A percentile compares a stretch with the other conserved stretches of the same genome.
These are phyloP conservation scores for Spinus olivaceus DNA, from an alignment of 2,797 vertebrate genomes.

Conservation along the genomic window DNA sequence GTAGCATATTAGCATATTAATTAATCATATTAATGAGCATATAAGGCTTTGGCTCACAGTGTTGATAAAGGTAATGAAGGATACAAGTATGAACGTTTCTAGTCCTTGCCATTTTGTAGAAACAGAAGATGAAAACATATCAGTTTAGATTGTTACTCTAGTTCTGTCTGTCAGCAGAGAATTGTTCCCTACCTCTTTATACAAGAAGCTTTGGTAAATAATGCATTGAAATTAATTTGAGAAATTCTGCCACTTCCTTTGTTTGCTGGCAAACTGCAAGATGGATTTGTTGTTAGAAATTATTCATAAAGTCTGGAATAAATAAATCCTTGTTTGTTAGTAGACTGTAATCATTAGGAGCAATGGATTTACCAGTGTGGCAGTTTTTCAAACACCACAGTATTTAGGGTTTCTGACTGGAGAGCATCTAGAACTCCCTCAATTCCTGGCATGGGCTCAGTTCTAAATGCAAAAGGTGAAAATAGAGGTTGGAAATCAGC, in stretches of 20 bases:
- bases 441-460: not conserved
- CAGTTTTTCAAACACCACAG: not conserved
- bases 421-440: not conserved
- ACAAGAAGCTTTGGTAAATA: not conserved
- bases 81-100: not conserved
- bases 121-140: not conserved
- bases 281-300: not conserved
- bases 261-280: not conserved
- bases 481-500: not conserved
- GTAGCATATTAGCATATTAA: too few relatives aligned
- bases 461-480: not conserved
- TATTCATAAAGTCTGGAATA: not conserved
- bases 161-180: not conserved
- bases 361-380: fast-evolving
- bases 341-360: not conserved
- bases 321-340: not conserved
- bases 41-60: not conserved
- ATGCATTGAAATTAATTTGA: not conserved
- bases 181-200: not conserved
- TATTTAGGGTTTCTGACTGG: not conserved
- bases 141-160: not conserved
- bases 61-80: not conserved
- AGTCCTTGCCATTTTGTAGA: not conserved
- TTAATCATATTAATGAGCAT: not conserved
- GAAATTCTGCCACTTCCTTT: not conserved